Evolutionary conservation across 2,797 vertebrate genomes (phyloP).

Genomic region (Amblyopsis hoosieri): DNA sequence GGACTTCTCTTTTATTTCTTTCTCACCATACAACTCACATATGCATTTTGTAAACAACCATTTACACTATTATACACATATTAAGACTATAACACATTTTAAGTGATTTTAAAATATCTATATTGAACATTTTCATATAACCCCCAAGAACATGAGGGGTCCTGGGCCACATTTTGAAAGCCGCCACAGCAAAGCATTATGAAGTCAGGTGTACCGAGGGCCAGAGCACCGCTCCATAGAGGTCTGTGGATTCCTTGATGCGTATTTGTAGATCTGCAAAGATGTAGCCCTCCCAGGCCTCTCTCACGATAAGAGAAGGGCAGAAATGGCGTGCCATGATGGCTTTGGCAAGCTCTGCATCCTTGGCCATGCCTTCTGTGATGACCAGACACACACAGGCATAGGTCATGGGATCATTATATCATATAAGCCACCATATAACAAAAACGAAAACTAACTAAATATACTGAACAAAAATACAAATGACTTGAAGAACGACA

Average conservation of each 20-base stretch:
- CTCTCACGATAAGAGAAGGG: slow-evolving; percentile 75
- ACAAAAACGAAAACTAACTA: not conserved
- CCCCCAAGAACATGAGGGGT: no score
- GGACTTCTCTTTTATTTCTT: no score
- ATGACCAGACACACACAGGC: slow-evolving; percentile 6
- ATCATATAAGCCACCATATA: no score
- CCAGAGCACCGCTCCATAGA: slow-evolving; percentile 93
- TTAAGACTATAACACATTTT: no score
- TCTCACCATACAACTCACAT: no score
- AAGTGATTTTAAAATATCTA: no score
- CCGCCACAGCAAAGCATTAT: no score
- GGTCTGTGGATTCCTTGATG: slow-evolving; percentile 89
- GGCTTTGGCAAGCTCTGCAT: slow-evolving; percentile 79
- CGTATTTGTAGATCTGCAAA: slow-evolving; percentile 88
- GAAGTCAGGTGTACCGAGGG: slow-evolving; percentile 82
- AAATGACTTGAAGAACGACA: not conserved
- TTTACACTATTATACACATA: no score
- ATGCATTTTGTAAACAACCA: no score
- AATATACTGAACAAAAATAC: not conserved
- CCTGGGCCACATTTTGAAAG: no score
- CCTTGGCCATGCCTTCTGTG: slow-evolving; percentile 62
- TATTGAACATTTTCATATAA: no score
- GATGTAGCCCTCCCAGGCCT: slow-evolving; percentile 87
- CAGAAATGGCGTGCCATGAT: slow-evolving; percentile 85
- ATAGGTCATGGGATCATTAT: not conserved